Evolutionary conservation across 2,888 invertebrate species (phyloP).

Genomic region (Magallana nippona): DNA sequence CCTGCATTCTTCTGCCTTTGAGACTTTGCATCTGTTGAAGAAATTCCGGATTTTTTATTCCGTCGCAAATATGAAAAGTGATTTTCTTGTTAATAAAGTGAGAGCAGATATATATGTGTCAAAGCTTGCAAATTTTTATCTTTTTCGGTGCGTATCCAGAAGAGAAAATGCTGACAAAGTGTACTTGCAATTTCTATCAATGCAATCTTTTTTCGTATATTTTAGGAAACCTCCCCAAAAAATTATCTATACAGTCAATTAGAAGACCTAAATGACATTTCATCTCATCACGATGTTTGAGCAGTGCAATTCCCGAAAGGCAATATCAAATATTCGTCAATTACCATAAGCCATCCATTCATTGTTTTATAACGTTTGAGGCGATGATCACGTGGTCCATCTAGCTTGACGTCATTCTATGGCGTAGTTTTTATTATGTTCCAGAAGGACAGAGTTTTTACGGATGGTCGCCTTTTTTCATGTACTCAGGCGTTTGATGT

Average conservation of each 20-base stretch:
- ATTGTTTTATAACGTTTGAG: neutral
- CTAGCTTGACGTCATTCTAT: constrained; percentile 14
- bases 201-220: neutral
- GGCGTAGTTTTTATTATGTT: neutral
- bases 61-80: neutral
- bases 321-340: neutral
- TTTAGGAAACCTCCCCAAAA: neutral
- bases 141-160: too few species aligned
- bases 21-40: neutral
- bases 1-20: neutral
- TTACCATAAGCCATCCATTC: neutral
- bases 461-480: neutral
- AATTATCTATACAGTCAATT: neutral
- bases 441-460: neutral
- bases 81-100: neutral
- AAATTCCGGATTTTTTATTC: neutral
- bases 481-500: constrained; percentile 7
- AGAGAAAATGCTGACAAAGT: neutral
- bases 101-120: neutral
- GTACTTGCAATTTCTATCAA: neutral
- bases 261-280: constrained; percentile 12
- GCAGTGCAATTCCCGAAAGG: neutral
- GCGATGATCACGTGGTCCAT: neutral
- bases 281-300: constrained; percentile 7
- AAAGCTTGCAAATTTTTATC: neutral